Conservation (phyloP, 2,113 vertebrate species). For the Hirundichthys speculiger region DNA sequence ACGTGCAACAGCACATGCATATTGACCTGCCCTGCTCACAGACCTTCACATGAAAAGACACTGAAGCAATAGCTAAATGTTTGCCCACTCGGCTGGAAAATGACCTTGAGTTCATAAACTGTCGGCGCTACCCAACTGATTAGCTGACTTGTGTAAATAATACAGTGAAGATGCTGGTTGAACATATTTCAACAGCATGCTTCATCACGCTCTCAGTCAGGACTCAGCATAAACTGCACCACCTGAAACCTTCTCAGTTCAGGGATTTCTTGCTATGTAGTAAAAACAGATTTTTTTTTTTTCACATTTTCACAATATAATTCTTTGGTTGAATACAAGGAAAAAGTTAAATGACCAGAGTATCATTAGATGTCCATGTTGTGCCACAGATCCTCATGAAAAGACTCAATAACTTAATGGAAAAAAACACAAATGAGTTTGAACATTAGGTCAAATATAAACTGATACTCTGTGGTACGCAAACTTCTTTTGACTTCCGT, state of each 20-base stretch:
- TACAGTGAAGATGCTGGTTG: slow-evolving; percentile 74
- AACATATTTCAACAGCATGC: slow-evolving; percentile 42
- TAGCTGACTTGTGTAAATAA: slow-evolving; percentile 67
- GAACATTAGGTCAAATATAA: too few species aligned
- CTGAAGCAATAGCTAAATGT: slow-evolving; percentile 83
- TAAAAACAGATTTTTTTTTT: too few species aligned
- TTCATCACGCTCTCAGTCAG: slow-evolving; percentile 4
- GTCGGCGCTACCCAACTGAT: slow-evolving; percentile 61
- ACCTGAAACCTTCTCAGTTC: not conserved
- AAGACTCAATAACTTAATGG: not conserved
- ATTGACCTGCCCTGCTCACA: slow-evolving; percentile 55
- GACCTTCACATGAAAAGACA: slow-evolving; percentile 75
- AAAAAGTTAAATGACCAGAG: too few species aligned
- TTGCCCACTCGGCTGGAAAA: slow-evolving; percentile 74
- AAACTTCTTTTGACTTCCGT: too few species aligned
- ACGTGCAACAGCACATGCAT: slow-evolving; percentile 59
- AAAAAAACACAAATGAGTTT: too few species aligned
- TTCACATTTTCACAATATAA: too few species aligned
- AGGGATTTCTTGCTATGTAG: not conserved
- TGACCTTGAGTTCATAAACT: slow-evolving; percentile 66
- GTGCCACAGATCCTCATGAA: slow-evolving; percentile 8
- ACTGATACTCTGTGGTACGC: too few species aligned
- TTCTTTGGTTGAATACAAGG: too few species aligned
- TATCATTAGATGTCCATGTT: not conserved
- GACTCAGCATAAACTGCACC: not conserved